Base-by-base conservation (phyloP, 2,888 invertebrate genomes). In the Amblyteles armatorius region DNA sequence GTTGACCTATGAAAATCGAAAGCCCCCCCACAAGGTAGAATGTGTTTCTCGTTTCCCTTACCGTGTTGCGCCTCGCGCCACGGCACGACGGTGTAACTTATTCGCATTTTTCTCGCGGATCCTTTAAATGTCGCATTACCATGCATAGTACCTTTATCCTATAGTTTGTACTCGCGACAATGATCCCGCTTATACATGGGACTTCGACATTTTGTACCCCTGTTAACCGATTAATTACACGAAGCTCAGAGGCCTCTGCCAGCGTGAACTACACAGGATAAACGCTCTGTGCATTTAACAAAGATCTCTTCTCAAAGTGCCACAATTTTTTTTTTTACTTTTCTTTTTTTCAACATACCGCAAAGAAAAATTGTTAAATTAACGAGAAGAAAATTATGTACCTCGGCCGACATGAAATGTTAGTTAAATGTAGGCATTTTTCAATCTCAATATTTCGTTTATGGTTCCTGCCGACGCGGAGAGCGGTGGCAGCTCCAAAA, bases 121-220 rank as follows among this genome's bases (percentile, higher is more conserved):
- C 65, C 52, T 72, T 86, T 82, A 89, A 89, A 89, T 89, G 89
- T 90, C 89, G 89, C 86, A 88, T 89, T 87, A 87, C 82, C 83
- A 90, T 89, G 81, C 86, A 86, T 68, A 82, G 79, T 79, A 82
- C 71, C 72, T 63, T 2, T n/a, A 33, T 33, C 29, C n/a, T 29
- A 52, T 48, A 22, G 48, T 72, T 52, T 60, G 36, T 57, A 50
- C 73, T 78, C 9, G 9, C 63, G n/a, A 13, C 40, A 74, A 36
- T 63, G 13, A 65, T 40, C 44, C 48, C 22, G 6, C 29, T 57
- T 22, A 40, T 19, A 60, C 68, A 55, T 40, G 44, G 60, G 7
- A 57, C 60, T 76, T 50, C 68, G 82, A 85, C 82, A 85, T 85
- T 82, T 85, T 60, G 36, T 60, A 67, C 48, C 50, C 16, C 74